Percentiles rank a stretch among this genome's conserved stretches.
These are phyloP conservation scores for Deilephila elpenor DNA, from an alignment of 2,888 invertebrate genomes.

Conservation along the genomic window DNA sequence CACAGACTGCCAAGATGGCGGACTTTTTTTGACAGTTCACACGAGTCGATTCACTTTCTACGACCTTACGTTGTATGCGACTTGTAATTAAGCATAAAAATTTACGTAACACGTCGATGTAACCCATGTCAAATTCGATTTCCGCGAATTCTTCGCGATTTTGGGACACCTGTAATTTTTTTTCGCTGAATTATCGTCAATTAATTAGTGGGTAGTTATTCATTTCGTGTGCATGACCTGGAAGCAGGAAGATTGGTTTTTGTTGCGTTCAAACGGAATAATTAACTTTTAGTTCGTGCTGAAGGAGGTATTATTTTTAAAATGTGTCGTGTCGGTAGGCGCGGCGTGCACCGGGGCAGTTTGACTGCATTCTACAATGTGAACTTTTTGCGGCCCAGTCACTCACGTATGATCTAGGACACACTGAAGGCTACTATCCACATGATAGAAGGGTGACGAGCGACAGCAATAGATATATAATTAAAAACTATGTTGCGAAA, in stretches of 20 bases:
- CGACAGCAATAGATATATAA: slow-evolving; percentile 24
- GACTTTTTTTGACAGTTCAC: slow-evolving; percentile 83
- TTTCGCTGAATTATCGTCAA: slow-evolving; percentile 27
- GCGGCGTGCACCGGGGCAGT: slow-evolving; percentile 36
- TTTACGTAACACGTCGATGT: slow-evolving; percentile 80
- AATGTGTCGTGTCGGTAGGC: slow-evolving; percentile 35
- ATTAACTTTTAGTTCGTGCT: slow-evolving; percentile 11
- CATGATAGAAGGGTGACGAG: slow-evolving; percentile 44
- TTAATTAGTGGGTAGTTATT: slow-evolving; percentile 34
- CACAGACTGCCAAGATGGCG: slow-evolving; percentile 82
- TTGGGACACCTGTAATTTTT: slow-evolving; percentile 37
- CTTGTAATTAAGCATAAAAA: slow-evolving; percentile 80
- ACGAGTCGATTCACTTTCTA: slow-evolving; percentile 84
- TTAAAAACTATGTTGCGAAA: slow-evolving; percentile 12
- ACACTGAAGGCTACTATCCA: slow-evolving; percentile 54
- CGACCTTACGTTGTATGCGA: slow-evolving; percentile 83
- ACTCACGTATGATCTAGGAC: slow-evolving; percentile 59
- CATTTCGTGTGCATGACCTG: slow-evolving; percentile 32
- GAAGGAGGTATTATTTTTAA: slow-evolving; percentile 24
- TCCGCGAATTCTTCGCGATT: slow-evolving; percentile 59
- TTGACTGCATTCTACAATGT: slow-evolving; percentile 46
- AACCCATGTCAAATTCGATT: slow-evolving; percentile 70
- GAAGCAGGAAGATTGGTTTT: slow-evolving; percentile 19
- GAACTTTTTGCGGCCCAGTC: slow-evolving; percentile 51
- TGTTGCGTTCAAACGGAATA: slow-evolving; percentile 30